These are phyloP conservation scores for Glaucopsyche alexis DNA, from an alignment of 2,888 invertebrate genomes.

Conservation along the genomic window DNA sequence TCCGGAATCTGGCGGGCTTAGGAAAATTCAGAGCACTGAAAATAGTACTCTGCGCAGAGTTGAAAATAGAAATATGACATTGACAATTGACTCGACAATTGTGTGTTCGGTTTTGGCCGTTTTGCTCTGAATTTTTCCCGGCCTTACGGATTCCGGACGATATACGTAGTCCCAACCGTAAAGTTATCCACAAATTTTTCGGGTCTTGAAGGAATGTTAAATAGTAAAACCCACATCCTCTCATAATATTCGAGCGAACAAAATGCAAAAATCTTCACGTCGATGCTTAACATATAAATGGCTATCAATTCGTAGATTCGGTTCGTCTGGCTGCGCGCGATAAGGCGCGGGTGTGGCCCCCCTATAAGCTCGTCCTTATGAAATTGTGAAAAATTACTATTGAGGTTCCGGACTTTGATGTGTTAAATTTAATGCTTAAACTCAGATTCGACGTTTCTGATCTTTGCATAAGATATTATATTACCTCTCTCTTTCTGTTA, in stretches of 20 bases:
- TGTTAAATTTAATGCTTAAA: slow-evolving; percentile 32
- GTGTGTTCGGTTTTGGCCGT: too few relatives aligned
- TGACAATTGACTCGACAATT: too few relatives aligned
- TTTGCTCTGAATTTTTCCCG: too few relatives aligned
- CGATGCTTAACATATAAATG: slow-evolving; percentile 76
- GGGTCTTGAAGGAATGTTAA: neutral
- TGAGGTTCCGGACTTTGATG: slow-evolving; percentile 34
- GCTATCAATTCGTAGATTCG: slow-evolving; percentile 72
- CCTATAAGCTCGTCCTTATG: slow-evolving; percentile 50
- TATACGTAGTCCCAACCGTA: too few relatives aligned
- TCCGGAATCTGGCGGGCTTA: too few relatives aligned
- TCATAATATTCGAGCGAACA: slow-evolving; percentile 37
- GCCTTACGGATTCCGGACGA: too few relatives aligned
- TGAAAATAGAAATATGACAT: too few relatives aligned
- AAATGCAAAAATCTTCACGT: slow-evolving; percentile 63
- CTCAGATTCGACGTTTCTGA: neutral
- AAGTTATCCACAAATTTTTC: neutral
- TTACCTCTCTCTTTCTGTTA: too few relatives aligned
- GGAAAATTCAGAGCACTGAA: too few relatives aligned
- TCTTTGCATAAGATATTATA: neutral
- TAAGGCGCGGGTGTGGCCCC: slow-evolving; percentile 59
- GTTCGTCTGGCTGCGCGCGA: slow-evolving; percentile 60
- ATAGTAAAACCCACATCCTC: neutral
- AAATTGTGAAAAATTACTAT: slow-evolving; percentile 50
- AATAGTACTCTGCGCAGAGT: too few relatives aligned